phyloP scores from a whole-genome alignment of 2,113 vertebrate species.

The Penelope pileata region DNA sequence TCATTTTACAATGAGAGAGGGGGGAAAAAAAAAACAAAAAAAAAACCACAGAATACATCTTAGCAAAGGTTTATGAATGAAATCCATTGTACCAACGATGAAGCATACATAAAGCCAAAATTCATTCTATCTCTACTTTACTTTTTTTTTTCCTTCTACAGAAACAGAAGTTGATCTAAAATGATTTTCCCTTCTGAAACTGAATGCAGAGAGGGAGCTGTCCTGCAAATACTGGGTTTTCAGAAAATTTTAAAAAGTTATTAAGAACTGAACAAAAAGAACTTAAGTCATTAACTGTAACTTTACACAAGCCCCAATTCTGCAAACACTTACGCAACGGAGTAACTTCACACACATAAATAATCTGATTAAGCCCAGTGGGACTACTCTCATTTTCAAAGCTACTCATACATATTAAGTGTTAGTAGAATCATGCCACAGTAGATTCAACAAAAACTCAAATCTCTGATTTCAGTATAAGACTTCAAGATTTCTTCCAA shows the following conservation, averaged over 20 bases:
- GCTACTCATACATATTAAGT: background rate
- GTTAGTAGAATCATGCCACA: background rate
- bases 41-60: constrained; percentile 31
- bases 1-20: background rate
- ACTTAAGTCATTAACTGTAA: constrained; percentile 25
- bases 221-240: background rate
- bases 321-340: background rate
- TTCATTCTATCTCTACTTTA: background rate
- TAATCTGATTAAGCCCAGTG: constrained; percentile 10
- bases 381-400: constrained; percentile 12
- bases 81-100: background rate
- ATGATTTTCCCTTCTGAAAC: constrained; percentile 1
- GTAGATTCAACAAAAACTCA: background rate
- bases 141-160: background rate
- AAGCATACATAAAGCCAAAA: background rate
- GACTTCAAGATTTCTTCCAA: background rate
- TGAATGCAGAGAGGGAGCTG: background rate
- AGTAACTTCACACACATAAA: constrained; percentile 23
- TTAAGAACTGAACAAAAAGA: background rate
- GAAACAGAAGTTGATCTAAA: constrained; percentile 13
- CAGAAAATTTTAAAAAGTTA: background rate
- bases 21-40: background rate
- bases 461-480: background rate
- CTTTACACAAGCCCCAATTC: background rate
- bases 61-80: constrained; percentile 9